Percentiles rank a stretch among this genome's conserved stretches.
phyloP scores from a whole-genome alignment of 2,888 invertebrate genomes.

The Phlogophora meticulosa region DNA sequence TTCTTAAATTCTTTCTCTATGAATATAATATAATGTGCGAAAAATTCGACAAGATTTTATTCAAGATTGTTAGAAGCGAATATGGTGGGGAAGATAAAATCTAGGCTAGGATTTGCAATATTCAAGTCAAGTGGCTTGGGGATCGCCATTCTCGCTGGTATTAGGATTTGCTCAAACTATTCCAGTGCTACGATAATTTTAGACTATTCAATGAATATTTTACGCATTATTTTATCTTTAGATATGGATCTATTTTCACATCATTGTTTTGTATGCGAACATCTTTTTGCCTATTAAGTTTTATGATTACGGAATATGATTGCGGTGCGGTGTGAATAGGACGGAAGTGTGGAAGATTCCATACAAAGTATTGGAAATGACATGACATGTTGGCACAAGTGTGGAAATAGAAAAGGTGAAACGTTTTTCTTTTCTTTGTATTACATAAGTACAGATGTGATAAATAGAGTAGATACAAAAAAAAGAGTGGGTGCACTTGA shows the following conservation, averaged over 20 bases:
- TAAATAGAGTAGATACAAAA: too few species aligned
- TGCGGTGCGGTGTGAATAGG: background rate
- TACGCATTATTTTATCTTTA: constrained; percentile 47
- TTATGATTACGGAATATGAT: background rate
- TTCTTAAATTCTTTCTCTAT: constrained; percentile 17
- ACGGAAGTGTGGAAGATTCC: background rate
- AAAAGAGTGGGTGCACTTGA: too few species aligned
- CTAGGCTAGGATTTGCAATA: constrained; percentile 76
- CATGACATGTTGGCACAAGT: background rate
- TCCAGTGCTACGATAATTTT: constrained; percentile 49
- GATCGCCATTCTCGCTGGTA: constrained; percentile 62
- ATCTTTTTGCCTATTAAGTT: constrained; percentile 1
- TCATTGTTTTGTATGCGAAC: constrained; percentile 37
- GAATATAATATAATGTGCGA: constrained; percentile 46
- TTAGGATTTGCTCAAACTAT: constrained; percentile 55
- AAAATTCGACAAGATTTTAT: constrained; percentile 58
- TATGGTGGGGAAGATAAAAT: constrained; percentile 72
- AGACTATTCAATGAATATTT: constrained; percentile 61
- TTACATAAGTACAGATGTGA: too few species aligned
- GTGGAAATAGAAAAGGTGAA: background rate
- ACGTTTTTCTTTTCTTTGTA: too few species aligned
- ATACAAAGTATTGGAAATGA: background rate
- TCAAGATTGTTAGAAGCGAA: constrained; percentile 63
- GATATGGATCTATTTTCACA: constrained; percentile 17
- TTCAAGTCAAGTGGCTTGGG: constrained; percentile 66